Percentiles rank a stretch among this genome's conserved stretches.
Evolutionary conservation across 2,888 invertebrate species (phyloP).

Genomic region (Alitta virens): DNA sequence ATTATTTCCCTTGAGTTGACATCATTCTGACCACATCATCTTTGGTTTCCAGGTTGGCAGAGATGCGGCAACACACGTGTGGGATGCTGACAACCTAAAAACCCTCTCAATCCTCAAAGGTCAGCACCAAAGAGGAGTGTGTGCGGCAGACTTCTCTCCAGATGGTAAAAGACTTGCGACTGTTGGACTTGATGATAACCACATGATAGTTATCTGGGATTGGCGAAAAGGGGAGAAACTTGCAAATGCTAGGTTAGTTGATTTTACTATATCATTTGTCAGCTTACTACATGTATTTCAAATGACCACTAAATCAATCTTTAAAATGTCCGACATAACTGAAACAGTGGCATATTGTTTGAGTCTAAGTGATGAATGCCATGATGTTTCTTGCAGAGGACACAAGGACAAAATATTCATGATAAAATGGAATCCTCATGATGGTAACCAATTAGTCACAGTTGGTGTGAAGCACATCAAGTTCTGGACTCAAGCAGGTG

Average conservation of each 20-base stretch:
- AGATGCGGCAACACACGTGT: conserved; percentile 57
- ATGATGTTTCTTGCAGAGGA: conserved; percentile 52
- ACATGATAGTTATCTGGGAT: conserved; percentile 58
- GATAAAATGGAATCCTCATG: conserved; percentile 57
- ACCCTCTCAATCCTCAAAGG: conserved; percentile 56
- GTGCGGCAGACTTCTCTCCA: conserved; percentile 56
- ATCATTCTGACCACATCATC: no score
- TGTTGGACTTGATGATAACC: conserved; percentile 58
- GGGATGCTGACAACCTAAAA: conserved; percentile 57
- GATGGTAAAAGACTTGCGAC: conserved; percentile 58
- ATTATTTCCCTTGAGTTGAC: no score
- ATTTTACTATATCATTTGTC: no score
- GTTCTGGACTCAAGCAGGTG: conserved; percentile 58
- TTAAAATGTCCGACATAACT: no score
- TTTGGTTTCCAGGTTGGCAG: conserved; percentile 51
- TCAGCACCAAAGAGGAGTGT: conserved; percentile 56
- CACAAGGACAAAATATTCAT: conserved; percentile 59
- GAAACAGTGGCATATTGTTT: no score
- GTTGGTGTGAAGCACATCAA: conserved; percentile 59
- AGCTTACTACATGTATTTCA: no score
- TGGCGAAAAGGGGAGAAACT: conserved; percentile 59
- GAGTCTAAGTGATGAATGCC: no score
- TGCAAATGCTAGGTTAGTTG: conserved; percentile 58
- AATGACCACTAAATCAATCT: no score
- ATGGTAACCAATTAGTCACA: conserved; percentile 52